Base-by-base conservation (phyloP, 2,888 invertebrate species). In the Athalia circularis region DNA sequence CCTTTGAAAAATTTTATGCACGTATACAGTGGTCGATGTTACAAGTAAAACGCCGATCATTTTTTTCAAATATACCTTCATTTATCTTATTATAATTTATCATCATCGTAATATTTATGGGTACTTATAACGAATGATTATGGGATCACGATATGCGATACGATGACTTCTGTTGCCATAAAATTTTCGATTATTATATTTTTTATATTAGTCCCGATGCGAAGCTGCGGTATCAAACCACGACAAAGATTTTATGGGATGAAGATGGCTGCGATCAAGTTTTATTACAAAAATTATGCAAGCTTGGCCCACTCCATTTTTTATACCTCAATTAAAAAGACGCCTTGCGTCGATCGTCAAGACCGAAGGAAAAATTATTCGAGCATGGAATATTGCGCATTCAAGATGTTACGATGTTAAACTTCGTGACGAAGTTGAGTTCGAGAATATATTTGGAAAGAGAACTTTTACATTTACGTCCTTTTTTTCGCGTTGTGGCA, bases 241-340 rank as follows among this genome's bases (percentile, higher is more conserved):
- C 11, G 64, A 9, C 8, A 13, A 2, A 65, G 48, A 47, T 48
- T 65, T 8, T 13, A 48, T 0, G 48, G n/a, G 29, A 65, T 47
- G 15, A 48, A 65, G 47, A 65, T 65, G 48, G 48, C 29, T 65
- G 8, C 54, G 29, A 54, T 68, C 68, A 43, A 68, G 50, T 68
- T 68, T 68, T 68, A 68, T 52, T 54, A 54, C 45, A 54, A 50
- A 29, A 68, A 43, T 52, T 68, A 43, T 11, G 29, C 29, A 54
- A 54, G 11, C 29, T 52, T 54, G 0, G 43, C 11, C 54, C 52
- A 1, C 3, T 6, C 29, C 43, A 3, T 15, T 29, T 29, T 52
- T 68, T 68, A 54, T 68, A n/a, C 43, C 54, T 43, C 29, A 68
- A 68, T 68, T 68, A 68, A 54, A 65, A 68, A 52, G 52, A 68